A percentile compares a stretch with the other conserved stretches of the same genome.
These are phyloP conservation scores for Ptychodera flava DNA, from an alignment of 35 echinoderm and acorn worm genomes.

Conservation along the genomic window DNA sequence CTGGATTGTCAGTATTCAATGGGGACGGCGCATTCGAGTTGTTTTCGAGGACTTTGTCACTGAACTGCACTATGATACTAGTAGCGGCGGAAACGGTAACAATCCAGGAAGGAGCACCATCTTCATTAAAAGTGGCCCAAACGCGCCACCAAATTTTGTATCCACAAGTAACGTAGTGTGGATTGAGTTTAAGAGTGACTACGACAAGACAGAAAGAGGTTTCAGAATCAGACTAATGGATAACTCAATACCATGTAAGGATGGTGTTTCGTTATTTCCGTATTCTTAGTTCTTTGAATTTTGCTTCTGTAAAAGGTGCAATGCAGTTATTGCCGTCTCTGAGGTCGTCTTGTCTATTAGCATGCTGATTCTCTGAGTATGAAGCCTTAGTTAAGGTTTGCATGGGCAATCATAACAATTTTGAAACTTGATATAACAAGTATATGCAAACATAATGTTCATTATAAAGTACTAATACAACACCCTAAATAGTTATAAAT, in stretches of 20 bases:
- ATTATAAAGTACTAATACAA: too few relatives aligned
- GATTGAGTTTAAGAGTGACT: slow-evolving; percentile 54
- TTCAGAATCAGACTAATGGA: slow-evolving; percentile 64
- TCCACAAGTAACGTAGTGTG: slow-evolving; percentile 52
- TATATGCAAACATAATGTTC: too few relatives aligned
- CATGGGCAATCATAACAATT: too few relatives aligned
- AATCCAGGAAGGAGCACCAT: slow-evolving; percentile 14
- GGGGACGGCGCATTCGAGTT: slow-evolving; percentile 43
- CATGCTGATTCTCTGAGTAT: too few relatives aligned
- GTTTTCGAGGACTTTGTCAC: slow-evolving; percentile 72
- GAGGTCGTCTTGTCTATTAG: too few relatives aligned
- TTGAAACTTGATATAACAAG: too few relatives aligned
- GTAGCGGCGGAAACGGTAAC: slow-evolving; percentile 58
- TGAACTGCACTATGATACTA: slow-evolving; percentile 52
- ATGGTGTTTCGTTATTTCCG: too few relatives aligned
- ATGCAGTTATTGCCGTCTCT: too few relatives aligned
- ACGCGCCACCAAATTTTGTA: slow-evolving; percentile 55
- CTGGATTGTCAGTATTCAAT: slow-evolving; percentile 47
- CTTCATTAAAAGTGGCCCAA: slow-evolving; percentile 47
- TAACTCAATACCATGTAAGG: slow-evolving; percentile 59
- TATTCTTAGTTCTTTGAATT: too few relatives aligned
- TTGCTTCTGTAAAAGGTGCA: too few relatives aligned
- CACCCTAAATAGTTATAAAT: too few relatives aligned
- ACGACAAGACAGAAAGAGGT: slow-evolving; percentile 42
- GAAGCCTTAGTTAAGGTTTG: too few relatives aligned